Percentiles rank a stretch among this genome's conserved stretches.
Conservation (phyloP, 1,140 invertebrate species). For the Contarinia nasturtii region DNA sequence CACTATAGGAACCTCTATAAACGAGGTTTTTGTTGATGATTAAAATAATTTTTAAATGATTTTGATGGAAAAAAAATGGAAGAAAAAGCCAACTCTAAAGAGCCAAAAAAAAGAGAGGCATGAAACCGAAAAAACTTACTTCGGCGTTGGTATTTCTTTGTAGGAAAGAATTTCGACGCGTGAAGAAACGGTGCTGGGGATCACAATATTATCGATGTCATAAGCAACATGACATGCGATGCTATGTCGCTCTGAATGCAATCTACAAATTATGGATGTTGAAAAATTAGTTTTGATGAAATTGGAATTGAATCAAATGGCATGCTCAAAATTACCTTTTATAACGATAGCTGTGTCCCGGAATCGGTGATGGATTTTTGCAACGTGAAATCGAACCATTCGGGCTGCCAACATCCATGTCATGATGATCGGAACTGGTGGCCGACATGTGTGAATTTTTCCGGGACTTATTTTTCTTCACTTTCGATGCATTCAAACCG, state of each 20-base stretch:
- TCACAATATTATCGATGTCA: conserved; percentile 96
- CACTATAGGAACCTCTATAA: too few species aligned
- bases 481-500: too few species aligned
- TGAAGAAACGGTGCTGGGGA: conserved; percentile 82
- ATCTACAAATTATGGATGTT: background rate
- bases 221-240: conserved; percentile 45
- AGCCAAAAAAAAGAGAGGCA: too few species aligned
- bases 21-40: too few species aligned
- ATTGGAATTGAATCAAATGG: too few species aligned
- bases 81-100: too few species aligned
- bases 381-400: conserved; percentile 5
- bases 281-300: too few species aligned
- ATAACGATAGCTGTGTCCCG: background rate
- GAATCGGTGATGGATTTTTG: conserved; percentile 10
- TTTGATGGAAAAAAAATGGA: too few species aligned
- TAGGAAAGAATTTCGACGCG: conserved; percentile 84
- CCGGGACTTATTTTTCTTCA: too few species aligned
- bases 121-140: conserved; percentile 34
- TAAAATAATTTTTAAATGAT: too few species aligned
- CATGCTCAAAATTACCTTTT: too few species aligned
- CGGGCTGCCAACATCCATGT: background rate
- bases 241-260: conserved; percentile 6
- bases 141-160: conserved; percentile 94
- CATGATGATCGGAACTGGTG: background rate
- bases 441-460: too few species aligned